Evolutionary conservation across 2,888 invertebrate species (phyloP).

Genomic region (Trilocha varians): DNA sequence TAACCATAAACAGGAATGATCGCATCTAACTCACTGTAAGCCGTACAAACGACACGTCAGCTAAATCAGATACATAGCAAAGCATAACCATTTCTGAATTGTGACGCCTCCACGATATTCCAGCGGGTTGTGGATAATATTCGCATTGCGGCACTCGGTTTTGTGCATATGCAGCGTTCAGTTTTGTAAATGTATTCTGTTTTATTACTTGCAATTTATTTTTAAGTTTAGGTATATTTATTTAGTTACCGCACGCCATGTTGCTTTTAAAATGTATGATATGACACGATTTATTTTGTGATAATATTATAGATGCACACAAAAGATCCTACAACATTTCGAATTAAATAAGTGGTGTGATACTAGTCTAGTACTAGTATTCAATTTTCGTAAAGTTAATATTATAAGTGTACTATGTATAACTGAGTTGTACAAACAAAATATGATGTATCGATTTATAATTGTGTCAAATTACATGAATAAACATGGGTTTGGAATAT

Average conservation of each 20-base stretch:
- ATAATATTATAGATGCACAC: too few species aligned
- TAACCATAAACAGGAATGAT: constrained; percentile 49
- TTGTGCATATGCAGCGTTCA: constrained; percentile 17
- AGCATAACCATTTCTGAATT: constrained; percentile 60
- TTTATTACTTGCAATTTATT: background rate
- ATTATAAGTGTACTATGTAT: too few species aligned
- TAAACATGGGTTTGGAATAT: background rate
- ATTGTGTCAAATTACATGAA: background rate
- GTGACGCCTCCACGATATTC: constrained; percentile 56
- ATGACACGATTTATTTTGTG: too few species aligned
- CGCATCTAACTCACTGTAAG: constrained; percentile 47
- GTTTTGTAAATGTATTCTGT: background rate
- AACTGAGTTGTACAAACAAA: too few species aligned
- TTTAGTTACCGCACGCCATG: too few species aligned
- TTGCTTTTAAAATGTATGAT: too few species aligned
- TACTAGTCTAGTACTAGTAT: too few species aligned
- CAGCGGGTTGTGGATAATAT: constrained; percentile 49
- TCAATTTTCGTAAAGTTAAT: too few species aligned
- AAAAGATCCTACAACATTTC: too few species aligned
- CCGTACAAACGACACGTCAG: constrained; percentile 56
- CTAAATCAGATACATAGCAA: constrained; percentile 65
- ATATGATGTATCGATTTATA: too few species aligned
- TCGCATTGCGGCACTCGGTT: constrained; percentile 64
- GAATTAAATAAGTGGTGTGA: too few species aligned
- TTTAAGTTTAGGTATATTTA: too few species aligned